Percentiles rank a stretch among this genome's conserved stretches.
Evolutionary conservation across 2,888 invertebrate genomes (phyloP).

Genomic region (Pyrgus malvae): DNA sequence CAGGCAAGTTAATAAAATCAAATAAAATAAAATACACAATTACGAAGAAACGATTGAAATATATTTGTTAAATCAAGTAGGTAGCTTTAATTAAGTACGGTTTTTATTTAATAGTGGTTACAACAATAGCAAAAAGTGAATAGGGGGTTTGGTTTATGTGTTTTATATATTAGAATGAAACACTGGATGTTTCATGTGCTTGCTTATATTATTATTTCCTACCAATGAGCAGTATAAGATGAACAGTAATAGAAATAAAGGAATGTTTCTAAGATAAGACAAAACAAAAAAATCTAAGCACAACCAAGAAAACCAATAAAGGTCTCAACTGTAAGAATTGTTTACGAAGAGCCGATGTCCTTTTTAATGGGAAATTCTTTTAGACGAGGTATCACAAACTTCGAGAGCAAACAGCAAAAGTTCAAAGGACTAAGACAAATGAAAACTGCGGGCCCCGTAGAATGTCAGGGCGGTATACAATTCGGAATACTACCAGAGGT

Average conservation of each 20-base stretch:
- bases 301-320: slow-evolving; percentile 64
- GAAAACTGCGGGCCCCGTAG: slow-evolving; percentile 42
- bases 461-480: slow-evolving; percentile 24
- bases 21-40: too few relatives aligned
- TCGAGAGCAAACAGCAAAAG: slow-evolving; percentile 52
- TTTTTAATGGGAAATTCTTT: slow-evolving; percentile 71
- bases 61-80: too few relatives aligned
- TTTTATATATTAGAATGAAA: too few relatives aligned
- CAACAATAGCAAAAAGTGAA: too few relatives aligned
- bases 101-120: too few relatives aligned
- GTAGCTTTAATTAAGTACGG: too few relatives aligned
- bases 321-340: slow-evolving; percentile 57
- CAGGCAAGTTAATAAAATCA: too few relatives aligned
- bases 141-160: too few relatives aligned
- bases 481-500: slow-evolving; percentile 13
- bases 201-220: too few relatives aligned
- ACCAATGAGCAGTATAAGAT: too few relatives aligned
- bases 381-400: slow-evolving; percentile 60
- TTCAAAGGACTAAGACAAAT: slow-evolving; percentile 68
- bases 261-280: background rate
- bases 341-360: slow-evolving; percentile 66
- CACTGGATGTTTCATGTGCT: too few relatives aligned
- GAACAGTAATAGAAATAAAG: background rate
- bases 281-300: slow-evolving; percentile 7
- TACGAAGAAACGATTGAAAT: too few relatives aligned